phyloP scores from a whole-genome alignment of 2,113 vertebrate genomes.

The Anarhynchus alexandrinus region DNA sequence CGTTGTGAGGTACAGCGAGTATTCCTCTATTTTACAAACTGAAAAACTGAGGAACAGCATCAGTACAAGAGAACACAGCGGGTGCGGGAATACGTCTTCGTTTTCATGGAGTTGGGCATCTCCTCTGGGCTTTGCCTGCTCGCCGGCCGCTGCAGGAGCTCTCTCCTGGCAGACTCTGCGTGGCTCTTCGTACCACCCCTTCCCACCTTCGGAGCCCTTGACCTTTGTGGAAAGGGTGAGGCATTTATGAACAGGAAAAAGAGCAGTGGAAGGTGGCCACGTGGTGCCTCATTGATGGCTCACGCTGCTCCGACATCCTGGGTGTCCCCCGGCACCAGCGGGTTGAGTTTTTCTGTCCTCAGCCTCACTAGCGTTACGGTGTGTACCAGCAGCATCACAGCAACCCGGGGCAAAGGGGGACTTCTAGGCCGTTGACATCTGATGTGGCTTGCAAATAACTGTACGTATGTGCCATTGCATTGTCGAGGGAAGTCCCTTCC shows the following conservation, averaged over 20 bases:
- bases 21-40: neutral
- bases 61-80: neutral
- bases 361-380: rapidly evolving
- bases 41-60: neutral
- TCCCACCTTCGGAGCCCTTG: neutral
- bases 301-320: rapidly evolving
- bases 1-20: neutral
- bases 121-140: neutral
- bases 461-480: rapidly evolving
- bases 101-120: neutral
- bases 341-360: neutral
- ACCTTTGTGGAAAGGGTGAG: neutral
- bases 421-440: neutral
- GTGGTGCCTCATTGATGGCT: neutral
- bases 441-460: neutral
- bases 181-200: neutral
- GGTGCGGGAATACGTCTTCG: neutral
- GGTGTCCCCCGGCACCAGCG: rapidly evolving
- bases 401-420: neutral
- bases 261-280: neutral
- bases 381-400: neutral
- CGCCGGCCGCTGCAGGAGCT: neutral
- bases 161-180: neutral
- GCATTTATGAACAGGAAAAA: neutral
- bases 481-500: neutral